phyloP scores from a whole-genome alignment of 2,113 vertebrate genomes.

The Otis tarda region DNA sequence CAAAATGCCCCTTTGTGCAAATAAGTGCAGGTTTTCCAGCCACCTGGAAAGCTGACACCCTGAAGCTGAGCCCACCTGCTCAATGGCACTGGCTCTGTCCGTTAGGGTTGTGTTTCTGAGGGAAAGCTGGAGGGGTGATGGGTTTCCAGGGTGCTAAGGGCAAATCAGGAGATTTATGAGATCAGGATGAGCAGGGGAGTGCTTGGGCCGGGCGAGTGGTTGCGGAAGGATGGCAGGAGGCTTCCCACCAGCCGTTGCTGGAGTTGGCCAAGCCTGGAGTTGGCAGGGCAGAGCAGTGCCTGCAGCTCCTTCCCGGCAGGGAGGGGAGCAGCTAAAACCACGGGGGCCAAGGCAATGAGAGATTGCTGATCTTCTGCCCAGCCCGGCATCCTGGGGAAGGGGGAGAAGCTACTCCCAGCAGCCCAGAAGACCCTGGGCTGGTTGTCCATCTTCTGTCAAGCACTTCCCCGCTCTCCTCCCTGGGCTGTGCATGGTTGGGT shows the following conservation, averaged over 20 bases:
- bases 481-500: neutral
- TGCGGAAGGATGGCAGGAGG: too few species aligned
- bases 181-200: neutral
- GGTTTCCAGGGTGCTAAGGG: neutral
- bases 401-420: neutral
- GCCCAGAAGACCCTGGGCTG: neutral
- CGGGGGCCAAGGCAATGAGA: accelerated
- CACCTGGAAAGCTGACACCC: too few species aligned
- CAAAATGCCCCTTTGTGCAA: neutral
- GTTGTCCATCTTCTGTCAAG: neutral
- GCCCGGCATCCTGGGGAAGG: neutral
- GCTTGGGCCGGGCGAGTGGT: accelerated
- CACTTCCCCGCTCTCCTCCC: neutral
- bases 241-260: neutral
- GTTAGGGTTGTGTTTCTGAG: too few species aligned
- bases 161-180: neutral
- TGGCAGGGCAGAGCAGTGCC: neutral
- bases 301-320: neutral
- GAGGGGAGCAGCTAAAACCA: neutral
- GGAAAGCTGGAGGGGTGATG: neutral
- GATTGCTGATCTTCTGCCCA: neutral
- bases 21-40: neutral
- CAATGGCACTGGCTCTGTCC: too few species aligned
- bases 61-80: too few species aligned
- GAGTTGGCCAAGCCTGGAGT: neutral